Conservation (phyloP, 2,113 vertebrate genomes). For the Antennarius striatus region DNA sequence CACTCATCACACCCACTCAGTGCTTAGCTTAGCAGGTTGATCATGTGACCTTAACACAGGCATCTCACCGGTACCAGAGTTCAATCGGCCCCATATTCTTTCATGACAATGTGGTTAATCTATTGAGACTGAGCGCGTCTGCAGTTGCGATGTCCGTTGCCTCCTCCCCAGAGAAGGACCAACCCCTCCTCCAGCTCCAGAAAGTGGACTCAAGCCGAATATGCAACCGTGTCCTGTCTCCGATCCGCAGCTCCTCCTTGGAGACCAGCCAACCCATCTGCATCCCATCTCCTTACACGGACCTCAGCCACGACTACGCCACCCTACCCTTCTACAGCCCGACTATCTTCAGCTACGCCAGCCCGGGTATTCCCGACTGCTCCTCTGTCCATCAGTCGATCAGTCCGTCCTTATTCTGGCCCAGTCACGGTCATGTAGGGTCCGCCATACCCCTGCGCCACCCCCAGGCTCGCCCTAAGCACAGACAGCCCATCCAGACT, state of each 20-base stretch:
- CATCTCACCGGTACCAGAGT: neutral
- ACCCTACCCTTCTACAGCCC: conserved; percentile 88
- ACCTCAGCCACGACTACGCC: conserved; percentile 85
- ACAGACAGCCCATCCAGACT: conserved; percentile 79
- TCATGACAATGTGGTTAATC: conserved; percentile 34
- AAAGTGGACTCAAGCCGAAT: conserved; percentile 81
- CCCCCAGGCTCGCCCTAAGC: conserved; percentile 79
- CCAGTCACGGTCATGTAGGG: conserved; percentile 80
- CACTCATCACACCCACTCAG: neutral
- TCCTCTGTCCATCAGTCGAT: conserved; percentile 76
- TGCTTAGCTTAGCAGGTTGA: neutral
- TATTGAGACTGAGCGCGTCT: neutral
- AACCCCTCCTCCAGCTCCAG: conserved; percentile 70
- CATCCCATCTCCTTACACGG: conserved; percentile 87
- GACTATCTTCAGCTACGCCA: conserved; percentile 82
- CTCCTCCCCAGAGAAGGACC: conserved; percentile 57
- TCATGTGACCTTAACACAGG: neutral
- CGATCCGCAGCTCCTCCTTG: conserved; percentile 78
- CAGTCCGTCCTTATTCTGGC: conserved; percentile 85
- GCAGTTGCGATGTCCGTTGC: conserved; percentile 67
- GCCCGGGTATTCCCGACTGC: conserved; percentile 74
- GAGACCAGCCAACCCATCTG: conserved; percentile 84
- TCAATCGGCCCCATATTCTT: neutral
- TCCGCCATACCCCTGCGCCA: conserved; percentile 83
- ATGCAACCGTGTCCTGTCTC: conserved; percentile 79